Conservation (phyloP, 2,888 invertebrate species). For the Germaria angustata region DNA sequence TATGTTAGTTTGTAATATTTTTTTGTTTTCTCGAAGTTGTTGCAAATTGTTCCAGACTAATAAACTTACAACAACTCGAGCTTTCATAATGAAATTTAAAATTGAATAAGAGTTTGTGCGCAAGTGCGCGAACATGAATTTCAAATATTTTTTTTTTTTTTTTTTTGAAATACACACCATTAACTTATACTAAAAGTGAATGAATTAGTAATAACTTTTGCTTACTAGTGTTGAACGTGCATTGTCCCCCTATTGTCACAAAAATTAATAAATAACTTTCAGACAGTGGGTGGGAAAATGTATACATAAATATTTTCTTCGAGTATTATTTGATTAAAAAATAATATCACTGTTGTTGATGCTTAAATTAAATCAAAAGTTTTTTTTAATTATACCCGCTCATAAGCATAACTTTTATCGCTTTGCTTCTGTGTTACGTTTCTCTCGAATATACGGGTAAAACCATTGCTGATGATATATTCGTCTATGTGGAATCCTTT, state of each 20-base stretch:
- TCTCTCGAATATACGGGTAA: too few species aligned
- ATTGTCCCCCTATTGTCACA: slow-evolving; percentile 64
- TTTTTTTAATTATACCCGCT: too few species aligned
- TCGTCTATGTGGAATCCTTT: too few species aligned
- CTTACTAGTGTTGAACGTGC: slow-evolving; percentile 60
- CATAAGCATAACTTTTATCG: too few species aligned
- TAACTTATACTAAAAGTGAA: slow-evolving; percentile 6
- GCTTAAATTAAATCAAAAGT: too few species aligned
- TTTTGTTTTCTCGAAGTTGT: neutral
- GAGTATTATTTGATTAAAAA: too few species aligned
- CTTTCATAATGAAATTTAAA: slow-evolving; percentile 1
- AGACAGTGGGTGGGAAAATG: slow-evolving; percentile 13
- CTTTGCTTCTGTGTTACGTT: too few species aligned
- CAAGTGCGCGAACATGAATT: slow-evolving; percentile 11
- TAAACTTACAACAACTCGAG: slow-evolving; percentile 21
- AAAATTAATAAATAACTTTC: slow-evolving; percentile 4
- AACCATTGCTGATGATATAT: too few species aligned
- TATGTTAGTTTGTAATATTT: neutral
- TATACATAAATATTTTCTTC: neutral
- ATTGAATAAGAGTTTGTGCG: neutral
- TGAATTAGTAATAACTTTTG: slow-evolving; percentile 26
- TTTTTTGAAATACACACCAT: neutral
- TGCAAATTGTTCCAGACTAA: slow-evolving; percentile 59
- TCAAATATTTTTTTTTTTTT: neutral
- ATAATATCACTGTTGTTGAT: too few species aligned